Base-by-base conservation (phyloP, 2,888 invertebrate genomes). In the Drosophila anomalata region DNA sequence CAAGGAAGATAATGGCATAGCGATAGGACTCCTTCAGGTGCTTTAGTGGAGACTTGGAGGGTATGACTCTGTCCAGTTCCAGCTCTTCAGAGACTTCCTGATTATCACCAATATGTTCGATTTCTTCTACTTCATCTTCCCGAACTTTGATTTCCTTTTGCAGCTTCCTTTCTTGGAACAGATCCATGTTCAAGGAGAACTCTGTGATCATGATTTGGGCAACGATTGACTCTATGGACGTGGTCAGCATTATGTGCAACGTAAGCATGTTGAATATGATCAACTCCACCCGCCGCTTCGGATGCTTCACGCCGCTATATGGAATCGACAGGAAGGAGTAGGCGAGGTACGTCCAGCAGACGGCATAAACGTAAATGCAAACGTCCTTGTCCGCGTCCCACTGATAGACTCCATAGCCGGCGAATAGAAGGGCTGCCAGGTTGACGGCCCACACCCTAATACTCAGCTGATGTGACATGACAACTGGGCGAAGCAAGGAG, bases 191-290 rank as follows among this genome's bases (percentile, higher is more conserved):
- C 1, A 90, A 51, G 51, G 88, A 50, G 11, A 85, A 74, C 62
- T 91, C 90, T 0, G 84, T 77, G 20, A 81, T 74, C 14, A 91
- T 75, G 7, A 90, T 57, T 24, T 96, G 92, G 74, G 96, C 93
- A 87, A 97, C 97, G 9, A 97, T 90, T 0, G 95, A 94, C 90
- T 97, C 97, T 82, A 96, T 96, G 1, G 95, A 94, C 12, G 95
- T 93, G 14, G 95, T 95, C 58, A 96, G 91, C 46, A 96, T 90
- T 0, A 94, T 91, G 78, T 95, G 95, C 11, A 95, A 94, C 42
- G 94, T 93, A 11, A 94, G 90, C 48, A 95, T 90, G 6, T 94
- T 93, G 2, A 94, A 92, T 66, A 94, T 93, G 26, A 95, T 93
- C 55, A 93, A 92, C 59, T 93, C 87, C 0, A 94, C 81, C 24